A percentile compares a stretch with the other conserved stretches of the same genome.
phyloP scores from a whole-genome alignment of 64 coral and sea anemone species.

The Dendronephthya gigantea region DNA sequence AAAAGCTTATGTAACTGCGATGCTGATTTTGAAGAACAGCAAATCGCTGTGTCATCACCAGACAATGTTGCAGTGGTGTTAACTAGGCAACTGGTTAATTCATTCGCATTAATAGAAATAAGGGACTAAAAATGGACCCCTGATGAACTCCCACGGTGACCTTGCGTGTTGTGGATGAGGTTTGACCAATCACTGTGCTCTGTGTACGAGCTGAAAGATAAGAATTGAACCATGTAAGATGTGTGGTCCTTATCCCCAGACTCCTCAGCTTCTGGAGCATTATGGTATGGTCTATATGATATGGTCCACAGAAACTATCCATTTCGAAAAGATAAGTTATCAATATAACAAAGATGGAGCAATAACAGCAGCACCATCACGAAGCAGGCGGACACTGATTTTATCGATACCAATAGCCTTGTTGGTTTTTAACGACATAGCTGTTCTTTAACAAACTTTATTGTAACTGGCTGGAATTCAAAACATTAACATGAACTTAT shows the following conservation, averaged over 20 bases:
- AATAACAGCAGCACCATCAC: neutral
- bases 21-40: conserved; percentile 37
- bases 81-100: conserved; percentile 38
- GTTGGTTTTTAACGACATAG: conserved; percentile 9
- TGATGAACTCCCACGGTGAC: conserved; percentile 38
- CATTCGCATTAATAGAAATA: conserved; percentile 32
- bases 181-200: conserved; percentile 26
- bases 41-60: conserved; percentile 49
- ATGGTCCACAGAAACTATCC: neutral
- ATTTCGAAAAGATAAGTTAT: conserved; percentile 13
- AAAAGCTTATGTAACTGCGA: conserved; percentile 29
- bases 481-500: neutral
- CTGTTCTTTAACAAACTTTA: neutral
- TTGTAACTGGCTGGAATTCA: neutral
- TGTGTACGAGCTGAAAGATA: conserved; percentile 33
- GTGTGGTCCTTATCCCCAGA: neutral
- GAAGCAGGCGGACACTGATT: conserved; percentile 4
- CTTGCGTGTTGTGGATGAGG: conserved; percentile 1
- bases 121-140: conserved; percentile 35
- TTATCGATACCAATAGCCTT: conserved; percentile 4
- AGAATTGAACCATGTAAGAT: conserved; percentile 24
- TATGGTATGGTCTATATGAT: conserved; percentile 22
- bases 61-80: conserved; percentile 41
- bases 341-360: neutral
- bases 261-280: conserved; percentile 23